A percentile compares a stretch with the other conserved stretches of the same genome.
These are phyloP conservation scores for Trichogramma evanescens DNA, from an alignment of 2,888 invertebrate genomes.

Conservation along the genomic window DNA sequence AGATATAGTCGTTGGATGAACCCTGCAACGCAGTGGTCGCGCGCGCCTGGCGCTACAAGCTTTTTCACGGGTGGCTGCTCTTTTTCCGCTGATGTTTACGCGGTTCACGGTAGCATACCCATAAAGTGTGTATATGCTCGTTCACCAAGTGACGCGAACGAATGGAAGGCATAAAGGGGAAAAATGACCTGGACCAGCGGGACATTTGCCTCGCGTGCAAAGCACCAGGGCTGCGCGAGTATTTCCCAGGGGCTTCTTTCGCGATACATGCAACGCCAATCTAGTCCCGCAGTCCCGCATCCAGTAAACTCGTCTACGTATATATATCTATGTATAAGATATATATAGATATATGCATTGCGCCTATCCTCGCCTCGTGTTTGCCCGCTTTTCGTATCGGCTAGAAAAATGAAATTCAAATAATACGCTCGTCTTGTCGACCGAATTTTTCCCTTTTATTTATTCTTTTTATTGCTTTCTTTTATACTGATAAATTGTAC, in stretches of 20 bases:
- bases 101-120: not conserved
- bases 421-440: conserved; percentile 23
- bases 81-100: conserved; percentile 13
- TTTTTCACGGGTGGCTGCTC: no score
- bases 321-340: not conserved
- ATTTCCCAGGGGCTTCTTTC: conserved; percentile 38
- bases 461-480: no score
- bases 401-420: conserved; percentile 35
- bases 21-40: no score
- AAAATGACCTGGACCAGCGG: conserved; percentile 41
- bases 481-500: no score
- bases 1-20: no score
- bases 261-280: conserved; percentile 28
- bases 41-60: no score
- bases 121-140: not conserved
- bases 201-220: conserved; percentile 25
- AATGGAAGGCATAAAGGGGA: conserved; percentile 45
- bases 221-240: conserved; percentile 19
- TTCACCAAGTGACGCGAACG: conserved; percentile 34
- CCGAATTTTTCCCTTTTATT: no score
- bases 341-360: no score
- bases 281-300: conserved; percentile 9
- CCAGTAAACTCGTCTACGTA: not conserved
- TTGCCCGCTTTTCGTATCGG: no score
- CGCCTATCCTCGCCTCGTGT: no score